phyloP scores from a whole-genome alignment of 2,113 vertebrate species.

The Xyrauchen texanus region DNA sequence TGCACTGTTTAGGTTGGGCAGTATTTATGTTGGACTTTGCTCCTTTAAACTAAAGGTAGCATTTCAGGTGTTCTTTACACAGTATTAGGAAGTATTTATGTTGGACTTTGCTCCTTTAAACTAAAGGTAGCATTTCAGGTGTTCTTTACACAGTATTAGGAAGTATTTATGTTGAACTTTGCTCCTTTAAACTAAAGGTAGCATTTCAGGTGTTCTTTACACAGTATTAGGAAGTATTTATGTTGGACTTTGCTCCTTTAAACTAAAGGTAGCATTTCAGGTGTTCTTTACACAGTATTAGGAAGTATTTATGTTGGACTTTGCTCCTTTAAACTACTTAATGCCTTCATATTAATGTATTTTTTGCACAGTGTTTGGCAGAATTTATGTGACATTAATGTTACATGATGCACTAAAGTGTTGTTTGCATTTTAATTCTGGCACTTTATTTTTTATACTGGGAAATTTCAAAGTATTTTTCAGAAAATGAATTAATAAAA shows the following conservation, averaged over 20 bases:
- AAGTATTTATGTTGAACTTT: too few species aligned
- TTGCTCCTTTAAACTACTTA: background rate
- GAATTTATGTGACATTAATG: background rate
- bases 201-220: too few species aligned
- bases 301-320: background rate
- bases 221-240: background rate
- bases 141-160: too few species aligned
- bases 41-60: background rate
- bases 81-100: background rate
- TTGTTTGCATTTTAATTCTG: too few species aligned
- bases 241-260: background rate
- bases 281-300: background rate
- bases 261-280: background rate
- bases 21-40: slow-evolving; percentile 1
- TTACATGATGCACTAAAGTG: background rate
- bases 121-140: too few species aligned
- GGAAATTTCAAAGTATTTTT: too few species aligned
- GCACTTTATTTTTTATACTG: too few species aligned
- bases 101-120: too few species aligned
- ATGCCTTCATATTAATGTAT: background rate
- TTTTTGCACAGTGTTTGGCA: background rate
- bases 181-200: too few species aligned
- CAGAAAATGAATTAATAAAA: too few species aligned
- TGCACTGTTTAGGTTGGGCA: background rate
- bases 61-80: background rate